Evolutionary conservation across 2,888 invertebrate genomes (phyloP).

Genomic region (Cactoblastis cactorum): DNA sequence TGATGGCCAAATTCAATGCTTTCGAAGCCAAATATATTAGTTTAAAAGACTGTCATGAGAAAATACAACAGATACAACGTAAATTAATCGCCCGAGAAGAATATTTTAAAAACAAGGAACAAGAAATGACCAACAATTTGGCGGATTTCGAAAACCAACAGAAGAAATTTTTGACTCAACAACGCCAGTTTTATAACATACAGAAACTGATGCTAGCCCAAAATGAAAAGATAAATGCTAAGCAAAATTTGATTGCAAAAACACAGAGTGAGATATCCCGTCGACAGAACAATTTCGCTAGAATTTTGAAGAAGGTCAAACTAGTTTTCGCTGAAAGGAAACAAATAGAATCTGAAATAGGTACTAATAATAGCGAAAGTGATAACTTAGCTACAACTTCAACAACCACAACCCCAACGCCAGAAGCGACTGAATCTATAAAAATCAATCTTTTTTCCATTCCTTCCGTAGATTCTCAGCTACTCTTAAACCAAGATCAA

Average conservation of each 20-base stretch:
- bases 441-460: constrained; percentile 65
- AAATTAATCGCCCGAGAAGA: constrained; percentile 42
- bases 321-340: constrained; percentile 43
- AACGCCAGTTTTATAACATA: constrained; percentile 59
- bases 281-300: constrained; percentile 61
- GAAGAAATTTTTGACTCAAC: constrained; percentile 59
- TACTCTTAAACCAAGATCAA: constrained; percentile 45
- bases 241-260: constrained; percentile 58
- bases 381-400: constrained; percentile 15
- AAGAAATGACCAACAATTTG: constrained; percentile 45
- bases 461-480: constrained; percentile 29
- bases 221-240: constrained; percentile 61
- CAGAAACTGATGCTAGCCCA: constrained; percentile 62
- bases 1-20: constrained; percentile 47
- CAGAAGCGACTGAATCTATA: constrained; percentile 42
- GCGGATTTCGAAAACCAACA: constrained; percentile 62
- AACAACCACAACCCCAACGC: constrained; percentile 25
- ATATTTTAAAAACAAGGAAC: constrained; percentile 44
- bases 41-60: constrained; percentile 44
- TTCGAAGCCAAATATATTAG: constrained; percentile 53
- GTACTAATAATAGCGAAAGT: constrained; percentile 15
- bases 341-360: constrained; percentile 16
- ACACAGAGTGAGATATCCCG: constrained; percentile 63
- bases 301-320: constrained; percentile 60
- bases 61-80: constrained; percentile 40